phyloP scores from a whole-genome alignment of 2,113 vertebrate species.

The Chlamydotis undulata region DNA sequence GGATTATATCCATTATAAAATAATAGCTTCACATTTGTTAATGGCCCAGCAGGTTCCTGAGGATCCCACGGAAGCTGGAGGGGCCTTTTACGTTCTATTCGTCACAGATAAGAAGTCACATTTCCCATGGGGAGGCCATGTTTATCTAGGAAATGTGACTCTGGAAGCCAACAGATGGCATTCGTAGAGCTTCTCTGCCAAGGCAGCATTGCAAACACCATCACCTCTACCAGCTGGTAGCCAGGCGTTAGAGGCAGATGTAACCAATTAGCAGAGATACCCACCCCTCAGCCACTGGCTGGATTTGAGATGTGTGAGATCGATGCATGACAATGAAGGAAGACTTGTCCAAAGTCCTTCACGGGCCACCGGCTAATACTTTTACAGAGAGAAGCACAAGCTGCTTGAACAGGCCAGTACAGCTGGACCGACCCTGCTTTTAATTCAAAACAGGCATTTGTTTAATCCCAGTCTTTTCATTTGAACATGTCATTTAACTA shows the following conservation, averaged over 20 bases:
- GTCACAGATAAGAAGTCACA: background rate
- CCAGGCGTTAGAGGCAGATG: slow-evolving; percentile 7
- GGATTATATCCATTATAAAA: background rate
- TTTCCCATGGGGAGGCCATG: background rate
- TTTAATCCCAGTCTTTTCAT: background rate
- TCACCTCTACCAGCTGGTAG: slow-evolving; percentile 28
- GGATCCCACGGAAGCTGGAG: background rate
- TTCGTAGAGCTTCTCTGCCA: background rate
- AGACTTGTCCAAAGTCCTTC: slow-evolving; percentile 19
- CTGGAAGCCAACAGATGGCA: slow-evolving; percentile 26
- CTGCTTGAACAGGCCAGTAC: background rate
- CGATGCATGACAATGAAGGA: background rate
- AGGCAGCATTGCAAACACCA: background rate
- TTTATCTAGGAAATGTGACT: background rate
- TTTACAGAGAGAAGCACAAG: background rate
- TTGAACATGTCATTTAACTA: background rate
- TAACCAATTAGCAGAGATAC: slow-evolving; percentile 18
- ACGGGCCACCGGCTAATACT: background rate
- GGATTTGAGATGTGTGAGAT: background rate
- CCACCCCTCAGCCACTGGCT: slow-evolving; percentile 4
- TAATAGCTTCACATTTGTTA: background rate
- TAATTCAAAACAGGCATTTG: background rate
- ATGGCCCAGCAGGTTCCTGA: background rate
- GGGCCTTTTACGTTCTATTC: background rate
- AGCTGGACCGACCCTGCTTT: background rate